Percentiles rank a stretch among this genome's conserved stretches.
These are phyloP conservation scores for Sphaerophoria rueppellii DNA, from an alignment of 2,888 invertebrate species.

Conservation along the genomic window DNA sequence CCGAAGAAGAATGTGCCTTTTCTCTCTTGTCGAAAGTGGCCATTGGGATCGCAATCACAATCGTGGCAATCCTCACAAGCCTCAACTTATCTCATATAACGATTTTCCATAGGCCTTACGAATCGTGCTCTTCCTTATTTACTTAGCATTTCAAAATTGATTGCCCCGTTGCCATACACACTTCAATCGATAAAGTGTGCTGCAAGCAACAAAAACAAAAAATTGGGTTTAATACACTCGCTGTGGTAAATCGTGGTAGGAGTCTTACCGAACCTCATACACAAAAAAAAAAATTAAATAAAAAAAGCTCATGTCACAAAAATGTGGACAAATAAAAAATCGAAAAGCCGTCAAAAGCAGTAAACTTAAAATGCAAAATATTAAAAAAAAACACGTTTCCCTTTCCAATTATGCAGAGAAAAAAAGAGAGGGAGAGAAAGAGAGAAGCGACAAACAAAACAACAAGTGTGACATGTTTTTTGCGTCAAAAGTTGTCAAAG, in stretches of 20 bases:
- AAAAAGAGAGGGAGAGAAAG: not conserved
- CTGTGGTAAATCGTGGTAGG: constrained; percentile 33
- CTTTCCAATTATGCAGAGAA: constrained; percentile 15
- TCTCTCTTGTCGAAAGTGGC: constrained; percentile 45
- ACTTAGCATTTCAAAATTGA: constrained; percentile 68
- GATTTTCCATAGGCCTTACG: not conserved
- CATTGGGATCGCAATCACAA: constrained; percentile 49
- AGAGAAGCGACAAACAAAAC: constrained; percentile 19
- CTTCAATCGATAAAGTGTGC: not conserved
- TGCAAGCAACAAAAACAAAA: not conserved
- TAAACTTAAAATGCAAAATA: constrained; percentile 58
- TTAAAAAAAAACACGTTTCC: constrained; percentile 55
- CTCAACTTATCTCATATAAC: constrained; percentile 2
- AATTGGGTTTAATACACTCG: constrained; percentile 66
- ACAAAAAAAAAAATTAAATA: constrained; percentile 27
- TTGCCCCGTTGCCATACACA: constrained; percentile 49
- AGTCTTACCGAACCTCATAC: constrained; percentile 43
- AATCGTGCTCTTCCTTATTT: constrained; percentile 66
- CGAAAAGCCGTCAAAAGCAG: not conserved
- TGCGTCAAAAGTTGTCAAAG: constrained; percentile 44
- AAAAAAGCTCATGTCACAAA: constrained; percentile 35
- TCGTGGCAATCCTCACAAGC: constrained; percentile 17
- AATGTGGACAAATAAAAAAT: constrained; percentile 42
- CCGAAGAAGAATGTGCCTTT: constrained; percentile 7
- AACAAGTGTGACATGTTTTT: constrained; percentile 26